A percentile compares a stretch with the other conserved stretches of the same genome.
phyloP scores from a whole-genome alignment of 2,888 invertebrate genomes.

The Actias luna region DNA sequence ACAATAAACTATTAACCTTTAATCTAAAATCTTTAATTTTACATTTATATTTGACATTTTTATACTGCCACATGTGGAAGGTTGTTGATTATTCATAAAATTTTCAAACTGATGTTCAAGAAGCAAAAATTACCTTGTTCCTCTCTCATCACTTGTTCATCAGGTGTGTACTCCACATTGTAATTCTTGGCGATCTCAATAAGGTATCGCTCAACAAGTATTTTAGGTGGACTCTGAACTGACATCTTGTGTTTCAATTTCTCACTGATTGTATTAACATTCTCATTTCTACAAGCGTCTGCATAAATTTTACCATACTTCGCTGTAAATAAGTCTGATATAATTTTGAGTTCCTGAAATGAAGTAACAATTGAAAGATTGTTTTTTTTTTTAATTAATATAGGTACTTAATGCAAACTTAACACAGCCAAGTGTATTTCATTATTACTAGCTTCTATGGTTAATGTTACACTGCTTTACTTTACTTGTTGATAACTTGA shows the following conservation, averaged over 20 bases:
- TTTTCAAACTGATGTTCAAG: background rate
- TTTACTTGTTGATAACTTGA: too few relatives aligned
- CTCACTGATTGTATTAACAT: slow-evolving; percentile 90
- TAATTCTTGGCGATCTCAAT: slow-evolving; percentile 98
- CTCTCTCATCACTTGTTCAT: slow-evolving; percentile 93
- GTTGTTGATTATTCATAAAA: background rate
- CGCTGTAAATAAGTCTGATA: slow-evolving; percentile 92
- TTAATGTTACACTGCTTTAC: too few relatives aligned
- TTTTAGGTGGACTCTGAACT: slow-evolving; percentile 96
- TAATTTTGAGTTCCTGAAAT: slow-evolving; percentile 85
- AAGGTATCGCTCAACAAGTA: slow-evolving; percentile 95
- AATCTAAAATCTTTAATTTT: too few relatives aligned
- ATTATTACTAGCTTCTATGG: too few relatives aligned
- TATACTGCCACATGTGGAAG: background rate
- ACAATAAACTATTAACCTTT: too few relatives aligned
- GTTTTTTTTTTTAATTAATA: background rate
- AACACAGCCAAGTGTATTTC: too few relatives aligned
- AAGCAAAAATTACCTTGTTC: slow-evolving; percentile 74
- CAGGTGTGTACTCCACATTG: slow-evolving; percentile 96
- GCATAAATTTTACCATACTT: slow-evolving; percentile 98
- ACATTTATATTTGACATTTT: background rate
- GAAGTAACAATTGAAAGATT: background rate
- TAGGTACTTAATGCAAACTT: too few relatives aligned
- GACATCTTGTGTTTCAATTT: slow-evolving; percentile 96
- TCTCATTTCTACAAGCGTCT: slow-evolving; percentile 92